A percentile compares a stretch with the other conserved stretches of the same genome.
Conservation (phyloP, 2,797 vertebrate genomes). For the Peromyscus melanophrys region DNA sequence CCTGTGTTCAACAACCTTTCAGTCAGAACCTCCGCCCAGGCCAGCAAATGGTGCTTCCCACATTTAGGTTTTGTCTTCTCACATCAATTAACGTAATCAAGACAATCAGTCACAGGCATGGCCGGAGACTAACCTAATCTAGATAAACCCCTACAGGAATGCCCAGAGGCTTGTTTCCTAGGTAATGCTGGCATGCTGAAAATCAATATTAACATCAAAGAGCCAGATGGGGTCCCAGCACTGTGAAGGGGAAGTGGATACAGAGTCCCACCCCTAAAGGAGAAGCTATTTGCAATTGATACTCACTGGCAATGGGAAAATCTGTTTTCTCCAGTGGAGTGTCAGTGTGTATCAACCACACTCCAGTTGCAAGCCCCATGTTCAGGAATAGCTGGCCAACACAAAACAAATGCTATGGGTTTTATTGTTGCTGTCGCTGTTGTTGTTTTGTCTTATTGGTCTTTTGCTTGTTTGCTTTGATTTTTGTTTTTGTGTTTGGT, state of each 20-base stretch:
- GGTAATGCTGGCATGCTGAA: background rate
- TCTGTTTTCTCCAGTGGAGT: background rate
- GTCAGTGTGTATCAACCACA: background rate
- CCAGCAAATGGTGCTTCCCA: background rate
- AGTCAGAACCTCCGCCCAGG: background rate
- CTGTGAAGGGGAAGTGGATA: background rate
- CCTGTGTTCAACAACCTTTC: background rate
- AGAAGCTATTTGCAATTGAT: background rate
- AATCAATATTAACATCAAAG: background rate
- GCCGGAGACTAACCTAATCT: background rate
- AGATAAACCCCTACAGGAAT: background rate
- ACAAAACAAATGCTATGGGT: background rate
- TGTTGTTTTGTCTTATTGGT: background rate
- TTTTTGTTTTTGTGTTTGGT: background rate
- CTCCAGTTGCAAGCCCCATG: background rate
- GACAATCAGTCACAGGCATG: background rate
- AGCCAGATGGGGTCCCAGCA: background rate
- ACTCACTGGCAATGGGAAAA: background rate
- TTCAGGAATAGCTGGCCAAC: background rate
- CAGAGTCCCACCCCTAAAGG: background rate
- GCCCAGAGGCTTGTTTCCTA: too few relatives aligned
- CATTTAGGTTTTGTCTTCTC: background rate
- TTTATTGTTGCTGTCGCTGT: background rate
- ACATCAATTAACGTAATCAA: background rate
- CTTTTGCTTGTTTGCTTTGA: background rate